A percentile compares a stretch with the other conserved stretches of the same genome.
Conservation (phyloP, 1,140 invertebrate genomes). For the Diachasmimorpha longicaudata region DNA sequence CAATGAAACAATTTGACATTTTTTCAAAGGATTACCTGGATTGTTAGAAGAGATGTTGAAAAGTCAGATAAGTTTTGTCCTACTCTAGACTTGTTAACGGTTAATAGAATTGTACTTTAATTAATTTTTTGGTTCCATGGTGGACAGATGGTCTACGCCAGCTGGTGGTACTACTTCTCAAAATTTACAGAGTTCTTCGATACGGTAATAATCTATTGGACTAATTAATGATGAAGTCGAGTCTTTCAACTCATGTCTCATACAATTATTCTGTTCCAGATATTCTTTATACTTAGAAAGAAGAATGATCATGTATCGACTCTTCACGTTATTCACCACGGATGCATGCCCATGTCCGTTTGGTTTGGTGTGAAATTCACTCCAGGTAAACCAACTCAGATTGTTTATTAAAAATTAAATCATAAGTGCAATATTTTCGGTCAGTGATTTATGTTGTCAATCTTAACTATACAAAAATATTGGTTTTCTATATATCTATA, state of each 20-base stretch:
- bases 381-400: slow-evolving; percentile 66
- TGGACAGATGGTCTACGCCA: slow-evolving; percentile 85
- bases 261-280: slow-evolving; percentile 63
- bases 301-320: slow-evolving; percentile 93
- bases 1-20: not conserved
- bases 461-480: no score
- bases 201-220: slow-evolving; percentile 71
- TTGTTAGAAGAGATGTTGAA: not conserved
- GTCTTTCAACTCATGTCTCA: no score
- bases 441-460: no score
- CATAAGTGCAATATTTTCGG: no score
- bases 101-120: not conserved
- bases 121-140: slow-evolving; percentile 28
- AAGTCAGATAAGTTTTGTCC: not conserved
- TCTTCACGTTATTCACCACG: slow-evolving; percentile 95
- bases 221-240: not conserved
- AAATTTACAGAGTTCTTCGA: slow-evolving; percentile 97
- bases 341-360: slow-evolving; percentile 94
- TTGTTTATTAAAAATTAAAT: no score
- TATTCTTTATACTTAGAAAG: slow-evolving; percentile 93
- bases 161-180: slow-evolving; percentile 98
- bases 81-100: not conserved
- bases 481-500: no score
- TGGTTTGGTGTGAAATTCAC: slow-evolving; percentile 98
- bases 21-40: not conserved